These are phyloP conservation scores for Lonchura striata DNA, from an alignment of 2,113 vertebrate species.

Conservation along the genomic window DNA sequence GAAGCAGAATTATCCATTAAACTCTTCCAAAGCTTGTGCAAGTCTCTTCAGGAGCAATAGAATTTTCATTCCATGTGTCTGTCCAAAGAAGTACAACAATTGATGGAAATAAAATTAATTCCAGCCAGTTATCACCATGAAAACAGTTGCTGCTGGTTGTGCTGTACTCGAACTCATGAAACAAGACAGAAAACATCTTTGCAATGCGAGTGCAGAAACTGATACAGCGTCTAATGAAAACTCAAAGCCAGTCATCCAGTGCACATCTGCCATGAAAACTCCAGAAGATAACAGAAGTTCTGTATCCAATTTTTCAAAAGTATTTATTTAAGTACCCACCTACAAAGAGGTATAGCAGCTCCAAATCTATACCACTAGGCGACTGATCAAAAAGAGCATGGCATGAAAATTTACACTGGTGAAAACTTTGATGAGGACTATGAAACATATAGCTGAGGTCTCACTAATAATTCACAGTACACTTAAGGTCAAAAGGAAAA, in stretches of 20 bases:
- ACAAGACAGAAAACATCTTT: not conserved
- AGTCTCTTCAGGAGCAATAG: not conserved
- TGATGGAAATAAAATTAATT: not conserved
- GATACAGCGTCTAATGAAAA: not conserved
- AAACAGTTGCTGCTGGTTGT: not conserved
- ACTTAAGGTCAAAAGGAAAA: not conserved
- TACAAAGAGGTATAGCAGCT: not conserved
- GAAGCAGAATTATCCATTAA: not conserved
- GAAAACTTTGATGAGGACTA: not conserved
- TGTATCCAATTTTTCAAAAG: not conserved
- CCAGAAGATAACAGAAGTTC: not conserved
- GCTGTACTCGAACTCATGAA: not conserved
- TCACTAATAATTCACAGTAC: not conserved
- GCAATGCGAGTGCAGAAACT: not conserved
- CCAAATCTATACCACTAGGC: not conserved
- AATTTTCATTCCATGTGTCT: not conserved
- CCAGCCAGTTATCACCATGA: not conserved
- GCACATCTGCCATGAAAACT: not conserved
- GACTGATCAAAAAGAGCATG: not conserved
- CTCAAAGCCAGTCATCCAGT: not conserved
- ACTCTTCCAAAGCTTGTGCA: not conserved
- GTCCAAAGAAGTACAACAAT: not conserved
- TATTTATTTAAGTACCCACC: not conserved
- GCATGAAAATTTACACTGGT: not conserved
- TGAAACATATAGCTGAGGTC: not conserved